Evolutionary conservation across 2,113 vertebrate species (phyloP).

Genomic region (Odontophorus gujanensis): DNA sequence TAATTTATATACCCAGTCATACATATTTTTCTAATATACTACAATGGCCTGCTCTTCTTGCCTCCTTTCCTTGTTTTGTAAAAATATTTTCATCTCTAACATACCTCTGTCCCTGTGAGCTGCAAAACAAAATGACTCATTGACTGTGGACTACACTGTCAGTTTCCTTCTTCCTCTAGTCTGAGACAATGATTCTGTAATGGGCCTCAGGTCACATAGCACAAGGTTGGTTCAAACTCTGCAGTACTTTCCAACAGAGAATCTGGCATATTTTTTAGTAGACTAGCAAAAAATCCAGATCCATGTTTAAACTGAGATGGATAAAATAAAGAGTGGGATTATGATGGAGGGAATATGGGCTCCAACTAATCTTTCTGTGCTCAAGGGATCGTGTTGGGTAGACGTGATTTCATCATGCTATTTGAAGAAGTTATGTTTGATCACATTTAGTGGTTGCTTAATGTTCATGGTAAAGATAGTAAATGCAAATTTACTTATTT

Average conservation of each 20-base stretch:
- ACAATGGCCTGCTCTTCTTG: not conserved
- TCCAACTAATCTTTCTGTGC: not conserved
- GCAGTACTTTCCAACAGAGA: not conserved
- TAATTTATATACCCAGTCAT: rapidly evolving
- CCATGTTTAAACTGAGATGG: not conserved
- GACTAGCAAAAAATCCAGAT: not conserved
- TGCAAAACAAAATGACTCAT: not conserved
- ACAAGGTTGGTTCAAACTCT: not conserved
- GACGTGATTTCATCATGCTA: not conserved
- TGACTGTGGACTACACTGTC: not conserved
- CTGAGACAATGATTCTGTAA: not conserved
- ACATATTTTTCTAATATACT: rapidly evolving
- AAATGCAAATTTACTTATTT: not conserved
- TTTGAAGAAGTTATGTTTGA: not conserved
- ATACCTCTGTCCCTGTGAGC: not conserved
- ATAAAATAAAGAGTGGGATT: not conserved
- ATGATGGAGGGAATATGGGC: not conserved
- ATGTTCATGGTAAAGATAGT: not conserved
- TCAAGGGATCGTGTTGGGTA: not conserved
- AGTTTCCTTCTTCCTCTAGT: not conserved
- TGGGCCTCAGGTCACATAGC: not conserved
- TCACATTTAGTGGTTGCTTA: not conserved
- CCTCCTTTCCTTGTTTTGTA: not conserved
- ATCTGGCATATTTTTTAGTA: not conserved
- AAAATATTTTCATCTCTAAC: not conserved